Evolutionary conservation across 2,113 vertebrate genomes (phyloP), one percentile per base, ranked within the genome.

Genomic region (Ammodytes dubius): DNA sequence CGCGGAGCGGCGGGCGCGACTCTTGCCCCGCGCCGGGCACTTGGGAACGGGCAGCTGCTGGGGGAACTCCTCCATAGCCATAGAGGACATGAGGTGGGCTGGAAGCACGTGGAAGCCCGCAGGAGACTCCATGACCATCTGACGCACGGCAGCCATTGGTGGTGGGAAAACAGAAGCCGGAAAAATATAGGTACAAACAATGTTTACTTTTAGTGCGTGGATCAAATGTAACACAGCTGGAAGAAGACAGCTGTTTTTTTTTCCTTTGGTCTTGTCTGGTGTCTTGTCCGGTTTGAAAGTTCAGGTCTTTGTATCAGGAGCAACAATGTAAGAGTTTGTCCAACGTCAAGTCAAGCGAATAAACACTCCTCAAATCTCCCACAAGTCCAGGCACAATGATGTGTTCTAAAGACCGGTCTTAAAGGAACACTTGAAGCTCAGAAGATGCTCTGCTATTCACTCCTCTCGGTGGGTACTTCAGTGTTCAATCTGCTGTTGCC

Each of bases 1-100:
- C 97, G 2, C 98, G 94, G 97, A 95, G 40, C 97, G 91, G 79
- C 97, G 94, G 78, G 95, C 91, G 61, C 96, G 96, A 69, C 96
- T 97, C 81, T 93, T 94, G 54, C 95, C 94, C 86, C 91, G 90
- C 49, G 95, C 94, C 9, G 84, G 94, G 58, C 94, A 85, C 88
- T 95, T 95, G 74, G 96, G 96, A 35, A 95, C 93, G 0, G 94
- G 94, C 52, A 93, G 92, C 81, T 98, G 96, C 93, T 96, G 97
- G 15, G 97, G 97, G 88, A 97, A 98, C 93, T 97, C 97, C 90
- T 98, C 96, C 86, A 96, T 93, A 40, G 94, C 93, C 0, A 27
- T 27, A 27, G 95, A 94, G 43, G 94, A 91, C 93, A 96, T 77
- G 39, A 93, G 88, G 93, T 96, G 94, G 49, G 96, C 90, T 0